Evolutionary conservation across 1,140 invertebrate species (phyloP), one percentile per base, ranked within the genome.

Genomic region (Tetragonula clypearis): DNA sequence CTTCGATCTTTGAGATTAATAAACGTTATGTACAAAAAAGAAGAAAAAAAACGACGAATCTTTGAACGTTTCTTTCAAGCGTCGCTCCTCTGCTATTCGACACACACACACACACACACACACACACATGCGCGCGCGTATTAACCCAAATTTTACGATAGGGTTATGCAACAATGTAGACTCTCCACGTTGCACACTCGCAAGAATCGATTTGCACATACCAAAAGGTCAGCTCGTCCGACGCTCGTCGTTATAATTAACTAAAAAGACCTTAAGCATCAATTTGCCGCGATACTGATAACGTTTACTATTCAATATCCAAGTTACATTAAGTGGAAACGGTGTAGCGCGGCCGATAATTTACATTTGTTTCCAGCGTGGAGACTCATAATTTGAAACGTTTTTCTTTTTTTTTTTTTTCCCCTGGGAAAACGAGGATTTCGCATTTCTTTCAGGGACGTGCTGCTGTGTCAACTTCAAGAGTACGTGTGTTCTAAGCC

Each of bases 1-100:
- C 71, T 68, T 76, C 21, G 23, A 68, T 68, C 74, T 49, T 69
- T 62, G 35, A 77, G 30, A 78, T 58, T 77, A 58, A 83, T 78
- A n/a, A 68, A 58, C 12, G 26, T 60, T 77, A 58, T 65, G 53
- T 23, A 66, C 6, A 69, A 53, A 78, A 58, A 60, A 49, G 6
- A 49, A 49, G 8, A 49, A 49, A 8, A 49, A 49, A 49, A 49
- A 49, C 41, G 41, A 41, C 41, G 41, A 60, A 73, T 19, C 23
- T 35, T 74, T 3, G 23, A 53, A 66, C 71, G 60, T 53, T 30
- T 58, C 15, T 23, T 56, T 23, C 21, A 62, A 62, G 23, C 60
- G 60, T 62, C 60, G 11, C 23, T 30, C 17, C 21, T 55, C 23
- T 19, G 8, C 30, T 68, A 58, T 21, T 30, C 12, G 19, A 79